These are phyloP conservation scores for Polypterus bichir DNA, from an alignment of 2,113 vertebrate species.

Conservation along the genomic window DNA sequence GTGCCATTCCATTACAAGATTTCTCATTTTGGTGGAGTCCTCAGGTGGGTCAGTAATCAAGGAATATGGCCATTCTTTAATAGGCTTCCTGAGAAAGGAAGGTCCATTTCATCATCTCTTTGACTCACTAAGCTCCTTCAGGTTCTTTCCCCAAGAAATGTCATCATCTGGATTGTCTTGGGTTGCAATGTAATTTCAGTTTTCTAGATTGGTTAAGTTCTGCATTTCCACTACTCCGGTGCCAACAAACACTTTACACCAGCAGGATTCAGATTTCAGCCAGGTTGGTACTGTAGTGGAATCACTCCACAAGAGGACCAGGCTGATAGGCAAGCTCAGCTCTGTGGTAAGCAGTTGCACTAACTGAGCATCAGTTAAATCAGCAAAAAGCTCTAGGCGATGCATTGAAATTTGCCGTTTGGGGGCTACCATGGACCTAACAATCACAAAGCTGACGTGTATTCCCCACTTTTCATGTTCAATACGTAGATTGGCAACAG, in stretches of 20 bases:
- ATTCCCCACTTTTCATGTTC: background rate
- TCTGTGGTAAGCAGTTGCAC: background rate
- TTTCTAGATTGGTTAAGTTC: background rate
- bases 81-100: background rate
- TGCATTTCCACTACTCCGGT: background rate
- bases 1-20: too few species aligned
- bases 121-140: constrained; percentile 1
- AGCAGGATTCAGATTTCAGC: constrained; percentile 9
- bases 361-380: background rate
- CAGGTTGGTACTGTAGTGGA: constrained; percentile 4
- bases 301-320: background rate
- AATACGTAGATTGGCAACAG: constrained; percentile 1
- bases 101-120: background rate
- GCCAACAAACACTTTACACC: background rate
- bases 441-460: constrained; percentile 3
- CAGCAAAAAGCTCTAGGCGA: constrained; percentile 6
- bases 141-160: constrained; percentile 7
- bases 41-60: too few species aligned
- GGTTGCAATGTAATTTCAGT: constrained; percentile 8
- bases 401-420: constrained; percentile 3
- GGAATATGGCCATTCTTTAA: too few species aligned
- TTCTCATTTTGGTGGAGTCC: too few species aligned
- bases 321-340: constrained; percentile 7
- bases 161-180: constrained; percentile 8
- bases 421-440: constrained; percentile 3